A percentile compares a stretch with the other conserved stretches of the same genome.
Conservation (phyloP, 2,888 invertebrate species). For the Escarpia spicata region DNA sequence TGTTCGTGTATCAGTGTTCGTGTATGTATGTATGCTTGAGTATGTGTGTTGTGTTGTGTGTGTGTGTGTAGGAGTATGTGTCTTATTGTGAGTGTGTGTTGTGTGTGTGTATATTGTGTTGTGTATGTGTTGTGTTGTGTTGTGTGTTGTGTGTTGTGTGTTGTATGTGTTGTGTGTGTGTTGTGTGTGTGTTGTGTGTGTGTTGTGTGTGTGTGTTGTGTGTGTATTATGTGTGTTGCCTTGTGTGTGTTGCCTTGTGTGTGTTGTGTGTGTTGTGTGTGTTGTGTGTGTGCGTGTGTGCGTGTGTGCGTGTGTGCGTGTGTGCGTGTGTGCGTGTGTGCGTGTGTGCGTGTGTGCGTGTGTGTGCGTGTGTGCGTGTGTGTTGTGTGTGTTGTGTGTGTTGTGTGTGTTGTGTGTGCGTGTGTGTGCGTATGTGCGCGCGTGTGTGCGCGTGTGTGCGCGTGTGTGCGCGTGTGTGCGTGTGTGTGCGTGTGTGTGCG, state of each 20-base stretch:
- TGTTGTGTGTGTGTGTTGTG: neutral
- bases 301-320: neutral
- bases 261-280: too few relatives aligned
- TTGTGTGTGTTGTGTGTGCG: neutral
- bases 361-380: neutral
- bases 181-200: too few relatives aligned
- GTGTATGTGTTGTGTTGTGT: too few relatives aligned
- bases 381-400: neutral
- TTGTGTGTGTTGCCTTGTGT: too few relatives aligned
- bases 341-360: neutral
- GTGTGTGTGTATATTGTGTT: too few relatives aligned
- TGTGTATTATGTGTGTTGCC: too few relatives aligned
- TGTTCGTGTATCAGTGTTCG: neutral
- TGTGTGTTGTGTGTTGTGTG: too few relatives aligned
- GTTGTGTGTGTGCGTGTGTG: neutral
- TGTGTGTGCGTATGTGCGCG: neutral
- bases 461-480: neutral
- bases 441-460: neutral
- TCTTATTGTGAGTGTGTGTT: too few relatives aligned
- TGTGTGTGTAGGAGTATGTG: neutral
- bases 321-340: neutral
- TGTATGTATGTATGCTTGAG: neutral
- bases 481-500: neutral
- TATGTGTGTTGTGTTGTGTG: neutral
- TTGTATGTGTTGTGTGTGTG: too few relatives aligned